phyloP scores from a whole-genome alignment of 2,888 invertebrate species.

The Lasioglossum figueresi region DNA sequence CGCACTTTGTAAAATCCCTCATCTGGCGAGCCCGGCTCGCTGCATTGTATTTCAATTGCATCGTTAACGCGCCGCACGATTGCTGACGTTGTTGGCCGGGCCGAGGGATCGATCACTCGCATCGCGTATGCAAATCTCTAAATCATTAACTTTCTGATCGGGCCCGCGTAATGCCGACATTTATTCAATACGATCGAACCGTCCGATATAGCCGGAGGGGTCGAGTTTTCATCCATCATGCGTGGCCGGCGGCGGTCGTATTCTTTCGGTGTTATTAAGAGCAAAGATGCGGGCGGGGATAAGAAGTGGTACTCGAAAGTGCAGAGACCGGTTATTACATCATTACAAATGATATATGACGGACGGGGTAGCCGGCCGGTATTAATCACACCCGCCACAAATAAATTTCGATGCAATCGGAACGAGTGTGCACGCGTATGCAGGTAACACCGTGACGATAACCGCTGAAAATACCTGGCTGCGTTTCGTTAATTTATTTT shows the following conservation, averaged over 20 bases:
- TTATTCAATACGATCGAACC: slow-evolving; percentile 66
- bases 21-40: not conserved
- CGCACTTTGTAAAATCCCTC: slow-evolving; percentile 4
- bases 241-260: slow-evolving; percentile 41
- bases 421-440: slow-evolving; percentile 54
- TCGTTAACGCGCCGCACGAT: slow-evolving; percentile 38
- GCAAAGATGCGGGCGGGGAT: slow-evolving; percentile 52
- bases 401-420: slow-evolving; percentile 71
- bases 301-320: slow-evolving; percentile 60
- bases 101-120: slow-evolving; percentile 41
- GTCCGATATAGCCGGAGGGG: slow-evolving; percentile 33
- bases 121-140: slow-evolving; percentile 53
- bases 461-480: slow-evolving; percentile 51
- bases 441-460: slow-evolving; percentile 51
- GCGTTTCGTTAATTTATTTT: slow-evolving; percentile 54
- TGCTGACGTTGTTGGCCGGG: slow-evolving; percentile 7
- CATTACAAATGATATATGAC: slow-evolving; percentile 71
- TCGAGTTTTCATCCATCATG: slow-evolving; percentile 61
- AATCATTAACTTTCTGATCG: slow-evolving; percentile 61
- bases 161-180: slow-evolving; percentile 53
- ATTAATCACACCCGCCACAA: slow-evolving; percentile 67
- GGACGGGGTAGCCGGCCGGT: slow-evolving; percentile 39
- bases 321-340: slow-evolving; percentile 70
- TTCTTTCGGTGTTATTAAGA: slow-evolving; percentile 66
- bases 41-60: slow-evolving; percentile 41